A percentile compares a stretch with the other conserved stretches of the same genome.
Evolutionary conservation across 2,113 vertebrate genomes (phyloP).

Genomic region (Eurystomus gularis): DNA sequence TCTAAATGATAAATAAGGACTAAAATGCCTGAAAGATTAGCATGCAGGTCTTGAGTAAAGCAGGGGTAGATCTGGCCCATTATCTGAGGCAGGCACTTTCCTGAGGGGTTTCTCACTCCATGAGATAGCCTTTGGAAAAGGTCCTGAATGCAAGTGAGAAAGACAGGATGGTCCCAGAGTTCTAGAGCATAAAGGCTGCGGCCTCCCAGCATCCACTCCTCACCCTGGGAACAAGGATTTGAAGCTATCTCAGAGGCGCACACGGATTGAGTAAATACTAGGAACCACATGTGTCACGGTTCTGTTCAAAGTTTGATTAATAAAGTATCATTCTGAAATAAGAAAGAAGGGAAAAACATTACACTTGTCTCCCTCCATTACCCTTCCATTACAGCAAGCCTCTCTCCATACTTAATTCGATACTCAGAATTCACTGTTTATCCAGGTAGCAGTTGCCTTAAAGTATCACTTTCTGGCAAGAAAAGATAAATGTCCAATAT

Average conservation of each 20-base stretch:
- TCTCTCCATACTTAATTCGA: neutral
- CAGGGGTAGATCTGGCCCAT: neutral
- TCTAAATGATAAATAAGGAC: neutral
- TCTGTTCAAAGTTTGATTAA: neutral
- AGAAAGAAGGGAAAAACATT: neutral
- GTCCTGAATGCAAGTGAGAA: neutral
- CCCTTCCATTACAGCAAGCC: neutral
- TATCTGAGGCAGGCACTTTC: neutral
- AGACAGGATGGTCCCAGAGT: neutral
- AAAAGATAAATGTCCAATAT: neutral
- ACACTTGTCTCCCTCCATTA: neutral
- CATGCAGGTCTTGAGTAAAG: neutral
- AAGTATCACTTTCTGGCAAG: neutral
- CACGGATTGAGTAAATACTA: neutral
- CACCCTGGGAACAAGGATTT: neutral
- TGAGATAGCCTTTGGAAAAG: neutral
- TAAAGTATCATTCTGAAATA: neutral
- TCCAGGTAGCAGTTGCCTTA: neutral
- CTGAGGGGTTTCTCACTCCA: neutral
- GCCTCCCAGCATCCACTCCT: neutral
- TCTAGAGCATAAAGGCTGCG: neutral
- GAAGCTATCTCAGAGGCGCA: neutral
- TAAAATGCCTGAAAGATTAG: neutral
- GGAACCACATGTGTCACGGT: neutral
- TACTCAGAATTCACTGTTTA: neutral